A percentile compares a stretch with the other conserved stretches of the same genome.
Evolutionary conservation across 2,113 vertebrate genomes (phyloP).

Genomic region (Meles meles): DNA sequence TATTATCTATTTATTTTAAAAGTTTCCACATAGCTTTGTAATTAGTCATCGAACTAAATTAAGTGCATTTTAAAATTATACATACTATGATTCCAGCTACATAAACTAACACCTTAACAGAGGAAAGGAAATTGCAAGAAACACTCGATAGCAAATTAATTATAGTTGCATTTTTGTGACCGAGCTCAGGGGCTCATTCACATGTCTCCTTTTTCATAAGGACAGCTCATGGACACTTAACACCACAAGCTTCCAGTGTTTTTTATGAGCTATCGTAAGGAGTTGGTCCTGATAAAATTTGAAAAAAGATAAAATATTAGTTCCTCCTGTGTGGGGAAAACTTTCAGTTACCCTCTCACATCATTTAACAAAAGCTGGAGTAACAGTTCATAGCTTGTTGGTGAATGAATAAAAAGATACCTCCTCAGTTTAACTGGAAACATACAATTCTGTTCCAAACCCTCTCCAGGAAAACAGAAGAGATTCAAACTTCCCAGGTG

Average conservation of each 20-base stretch:
- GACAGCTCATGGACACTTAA: background rate
- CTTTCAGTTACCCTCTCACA: background rate
- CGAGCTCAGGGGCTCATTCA: background rate
- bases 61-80: background rate
- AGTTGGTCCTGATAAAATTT: background rate
- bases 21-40: background rate
- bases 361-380: background rate
- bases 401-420: background rate
- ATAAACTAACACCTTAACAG: slow-evolving; percentile 42
- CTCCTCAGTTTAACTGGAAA: background rate
- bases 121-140: slow-evolving; percentile 25
- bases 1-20: background rate
- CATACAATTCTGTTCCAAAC: background rate
- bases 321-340: background rate
- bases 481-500: background rate
- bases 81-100: background rate
- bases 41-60: slow-evolving; percentile 36
- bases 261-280: background rate
- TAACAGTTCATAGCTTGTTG: background rate
- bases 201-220: background rate
- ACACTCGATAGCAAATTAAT: background rate
- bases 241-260: background rate
- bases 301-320: background rate
- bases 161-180: background rate
- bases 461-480: background rate